These are phyloP conservation scores for Limenitis camilla DNA, from an alignment of 2,888 invertebrate species.

Conservation along the genomic window DNA sequence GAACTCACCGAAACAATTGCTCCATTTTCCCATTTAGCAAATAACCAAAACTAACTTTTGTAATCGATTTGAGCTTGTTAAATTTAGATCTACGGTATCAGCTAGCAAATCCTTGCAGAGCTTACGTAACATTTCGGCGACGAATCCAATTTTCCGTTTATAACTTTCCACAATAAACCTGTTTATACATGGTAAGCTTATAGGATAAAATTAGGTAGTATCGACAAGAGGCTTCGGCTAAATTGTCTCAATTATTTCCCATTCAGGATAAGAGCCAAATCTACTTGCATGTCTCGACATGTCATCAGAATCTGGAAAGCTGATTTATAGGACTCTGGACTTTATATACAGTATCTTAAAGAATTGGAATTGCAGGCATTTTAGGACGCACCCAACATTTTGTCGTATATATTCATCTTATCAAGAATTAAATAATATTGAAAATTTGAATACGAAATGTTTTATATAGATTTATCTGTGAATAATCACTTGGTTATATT, in stretches of 20 bases:
- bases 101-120: slow-evolving; percentile 1
- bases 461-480: too few species aligned
- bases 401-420: background rate
- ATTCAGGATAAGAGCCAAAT: slow-evolving; percentile 1
- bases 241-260: slow-evolving; percentile 2
- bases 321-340: background rate
- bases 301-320: background rate
- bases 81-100: too few species aligned
- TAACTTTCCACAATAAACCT: slow-evolving; percentile 8
- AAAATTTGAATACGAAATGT: too few species aligned
- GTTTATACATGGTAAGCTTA: background rate
- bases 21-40: too few species aligned
- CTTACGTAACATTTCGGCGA: slow-evolving; percentile 25
- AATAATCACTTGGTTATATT: too few species aligned
- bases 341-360: background rate
- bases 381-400: background rate
- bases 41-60: too few species aligned
- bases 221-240: background rate
- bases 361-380: background rate
- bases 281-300: background rate
- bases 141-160: slow-evolving; percentile 5
- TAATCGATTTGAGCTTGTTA: too few species aligned
- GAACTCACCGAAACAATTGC: too few species aligned
- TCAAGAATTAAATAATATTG: too few species aligned
- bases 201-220: slow-evolving; percentile 5